phyloP scores from a whole-genome alignment of 1,140 invertebrate species.

The Paramacrobiotus metropolitanus region DNA sequence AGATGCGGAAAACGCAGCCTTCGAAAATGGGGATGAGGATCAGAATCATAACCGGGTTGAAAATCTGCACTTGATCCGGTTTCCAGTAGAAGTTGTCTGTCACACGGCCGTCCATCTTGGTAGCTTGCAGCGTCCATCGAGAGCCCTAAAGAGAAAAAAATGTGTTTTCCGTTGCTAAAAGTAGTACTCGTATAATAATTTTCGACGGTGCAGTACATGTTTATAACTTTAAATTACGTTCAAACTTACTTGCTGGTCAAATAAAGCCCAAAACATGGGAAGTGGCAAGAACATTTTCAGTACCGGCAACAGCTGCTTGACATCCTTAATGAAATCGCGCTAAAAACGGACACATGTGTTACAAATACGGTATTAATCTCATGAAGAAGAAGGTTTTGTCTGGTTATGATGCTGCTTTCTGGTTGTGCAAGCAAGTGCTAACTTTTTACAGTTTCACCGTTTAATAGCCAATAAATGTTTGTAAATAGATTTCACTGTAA shows the following conservation, averaged over 20 bases:
- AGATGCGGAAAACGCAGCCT: slow-evolving; percentile 35
- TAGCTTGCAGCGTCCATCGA: slow-evolving; percentile 80
- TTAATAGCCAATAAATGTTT: too few species aligned
- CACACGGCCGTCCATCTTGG: slow-evolving; percentile 59
- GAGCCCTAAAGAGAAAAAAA: slow-evolving; percentile 38
- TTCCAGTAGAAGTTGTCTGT: slow-evolving; percentile 27
- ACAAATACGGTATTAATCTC: too few species aligned
- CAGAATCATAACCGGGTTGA: slow-evolving; percentile 64
- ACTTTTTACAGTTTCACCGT: too few species aligned
- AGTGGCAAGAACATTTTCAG: slow-evolving; percentile 24
- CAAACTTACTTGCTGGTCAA: slow-evolving; percentile 44
- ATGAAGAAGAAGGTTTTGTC: too few species aligned
- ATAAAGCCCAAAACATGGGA: slow-evolving; percentile 29
- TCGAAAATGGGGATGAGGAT: slow-evolving; percentile 68
- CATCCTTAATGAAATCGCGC: slow-evolving; percentile 20
- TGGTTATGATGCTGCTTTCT: too few species aligned
- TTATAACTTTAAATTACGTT: background rate
- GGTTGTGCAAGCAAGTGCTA: too few species aligned
- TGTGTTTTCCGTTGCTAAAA: background rate
- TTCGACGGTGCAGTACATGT: background rate
- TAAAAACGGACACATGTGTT: too few species aligned
- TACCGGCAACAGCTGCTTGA: slow-evolving; percentile 20
- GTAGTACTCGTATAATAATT: background rate
- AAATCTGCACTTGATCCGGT: slow-evolving; percentile 64
- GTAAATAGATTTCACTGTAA: too few species aligned